These are phyloP conservation scores for Pitta sordida DNA, from an alignment of 2,113 vertebrate species.

Conservation along the genomic window DNA sequence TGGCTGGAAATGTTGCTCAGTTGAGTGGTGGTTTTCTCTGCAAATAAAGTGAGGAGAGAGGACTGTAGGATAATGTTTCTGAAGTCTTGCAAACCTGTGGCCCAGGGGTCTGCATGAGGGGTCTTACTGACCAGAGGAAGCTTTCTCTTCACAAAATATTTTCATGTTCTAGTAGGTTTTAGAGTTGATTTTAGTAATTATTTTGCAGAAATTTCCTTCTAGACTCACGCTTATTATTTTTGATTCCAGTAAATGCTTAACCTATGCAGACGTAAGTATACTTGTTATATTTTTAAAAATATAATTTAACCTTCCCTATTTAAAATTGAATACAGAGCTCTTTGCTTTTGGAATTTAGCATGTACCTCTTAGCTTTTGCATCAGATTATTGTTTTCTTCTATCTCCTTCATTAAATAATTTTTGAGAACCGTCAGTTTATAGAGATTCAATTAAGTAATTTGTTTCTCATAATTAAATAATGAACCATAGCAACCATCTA, in stretches of 20 bases:
- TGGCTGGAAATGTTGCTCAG: background rate
- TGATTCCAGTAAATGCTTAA: background rate
- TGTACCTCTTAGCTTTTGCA: background rate
- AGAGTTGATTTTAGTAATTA: background rate
- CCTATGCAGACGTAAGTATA: background rate
- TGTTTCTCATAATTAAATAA: background rate
- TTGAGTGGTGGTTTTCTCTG: background rate
- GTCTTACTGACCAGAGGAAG: background rate
- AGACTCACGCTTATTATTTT: background rate
- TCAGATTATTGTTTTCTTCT: background rate
- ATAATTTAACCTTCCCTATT: background rate
- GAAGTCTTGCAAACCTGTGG: background rate
- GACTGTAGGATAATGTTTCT: background rate
- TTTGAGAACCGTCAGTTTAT: background rate
- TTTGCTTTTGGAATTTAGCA: background rate
- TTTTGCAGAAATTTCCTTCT: background rate
- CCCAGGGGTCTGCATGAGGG: background rate
- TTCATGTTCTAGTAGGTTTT: background rate
- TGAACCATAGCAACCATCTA: background rate
- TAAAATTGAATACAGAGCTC: background rate
- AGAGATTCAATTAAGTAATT: background rate
- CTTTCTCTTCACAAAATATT: background rate
- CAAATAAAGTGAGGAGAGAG: background rate
- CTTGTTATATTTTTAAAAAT: background rate
- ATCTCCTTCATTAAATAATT: background rate